Conservation (phyloP, 2,888 invertebrate genomes). For the Dendrolimus houi region DNA sequence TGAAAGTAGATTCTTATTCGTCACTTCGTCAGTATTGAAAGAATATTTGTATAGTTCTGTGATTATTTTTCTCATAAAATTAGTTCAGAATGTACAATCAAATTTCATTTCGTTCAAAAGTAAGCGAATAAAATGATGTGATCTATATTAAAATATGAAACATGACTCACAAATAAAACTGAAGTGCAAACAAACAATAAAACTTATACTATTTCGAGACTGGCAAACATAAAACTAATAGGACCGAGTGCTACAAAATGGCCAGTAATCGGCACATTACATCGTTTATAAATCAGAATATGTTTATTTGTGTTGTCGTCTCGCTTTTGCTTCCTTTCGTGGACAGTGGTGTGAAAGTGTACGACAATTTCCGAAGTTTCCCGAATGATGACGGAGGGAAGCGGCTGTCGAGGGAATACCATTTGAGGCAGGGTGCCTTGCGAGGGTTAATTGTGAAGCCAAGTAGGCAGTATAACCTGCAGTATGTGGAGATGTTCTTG, state of each 20-base stretch:
- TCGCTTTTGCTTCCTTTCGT: conserved; percentile 61
- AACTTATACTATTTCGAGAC: conserved; percentile 53
- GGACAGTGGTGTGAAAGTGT: conserved; percentile 51
- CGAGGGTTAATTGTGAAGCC: conserved; percentile 82
- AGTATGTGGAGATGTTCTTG: conserved; percentile 83
- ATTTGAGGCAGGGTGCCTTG: conserved; percentile 80
- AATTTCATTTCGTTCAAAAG: no score
- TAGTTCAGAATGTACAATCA: conserved; percentile 2
- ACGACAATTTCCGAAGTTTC: conserved; percentile 45
- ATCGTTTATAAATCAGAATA: conserved; percentile 59
- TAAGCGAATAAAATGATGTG: background rate
- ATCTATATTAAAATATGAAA: conserved; percentile 5
- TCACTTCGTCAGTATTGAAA: no score
- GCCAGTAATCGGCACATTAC: conserved; percentile 63
- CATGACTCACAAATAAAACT: conserved; percentile 49
- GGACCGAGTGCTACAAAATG: conserved; percentile 59
- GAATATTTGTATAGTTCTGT: no score
- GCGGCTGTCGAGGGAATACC: conserved; percentile 76
- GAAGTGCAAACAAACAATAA: conserved; percentile 57
- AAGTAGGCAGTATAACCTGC: conserved; percentile 77
- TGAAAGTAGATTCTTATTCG: no score
- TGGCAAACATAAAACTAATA: conserved; percentile 44
- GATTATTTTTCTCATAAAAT: background rate
- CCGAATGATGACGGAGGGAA: conserved; percentile 47
- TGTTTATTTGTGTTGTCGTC: conserved; percentile 70